These are phyloP conservation scores for Callyntrura guangdongensis DNA, from an alignment of 2,888 invertebrate genomes.

Conservation along the genomic window DNA sequence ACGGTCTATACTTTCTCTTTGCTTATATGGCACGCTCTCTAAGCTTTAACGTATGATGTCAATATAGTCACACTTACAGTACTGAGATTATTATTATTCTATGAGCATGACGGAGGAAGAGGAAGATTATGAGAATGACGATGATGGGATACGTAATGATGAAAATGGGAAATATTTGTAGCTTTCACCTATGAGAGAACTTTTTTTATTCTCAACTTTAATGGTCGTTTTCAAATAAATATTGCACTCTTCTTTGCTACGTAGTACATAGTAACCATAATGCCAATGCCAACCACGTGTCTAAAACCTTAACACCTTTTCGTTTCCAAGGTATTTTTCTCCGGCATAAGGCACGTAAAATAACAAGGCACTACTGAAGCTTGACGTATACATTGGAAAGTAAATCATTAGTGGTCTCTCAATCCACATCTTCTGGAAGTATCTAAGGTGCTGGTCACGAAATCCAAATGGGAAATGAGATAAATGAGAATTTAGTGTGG, in stretches of 20 bases:
- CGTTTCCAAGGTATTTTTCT: too few species aligned
- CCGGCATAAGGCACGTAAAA: too few species aligned
- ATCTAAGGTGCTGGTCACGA: too few species aligned
- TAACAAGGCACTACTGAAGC: too few species aligned
- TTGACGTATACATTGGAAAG: too few species aligned
- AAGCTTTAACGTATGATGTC: conserved; percentile 45
- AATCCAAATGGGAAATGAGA: too few species aligned
- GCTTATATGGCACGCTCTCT: too few species aligned
- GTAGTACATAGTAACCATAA: not conserved
- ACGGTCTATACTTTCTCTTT: not conserved
- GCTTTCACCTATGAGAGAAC: conserved; percentile 48
- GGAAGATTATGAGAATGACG: conserved; percentile 63
- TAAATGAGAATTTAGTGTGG: too few species aligned
- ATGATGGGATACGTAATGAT: conserved; percentile 59
- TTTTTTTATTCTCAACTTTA: conserved; percentile 54
- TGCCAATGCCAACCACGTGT: conserved; percentile 1
- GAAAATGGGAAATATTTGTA: conserved; percentile 67
- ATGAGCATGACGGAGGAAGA: conserved; percentile 49
- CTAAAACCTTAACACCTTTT: too few species aligned
- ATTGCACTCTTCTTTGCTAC: not conserved
- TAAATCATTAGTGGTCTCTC: too few species aligned
- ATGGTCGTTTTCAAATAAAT: conserved; percentile 55
- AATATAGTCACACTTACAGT: conserved; percentile 41
- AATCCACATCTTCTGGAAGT: too few species aligned
- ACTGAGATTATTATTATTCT: conserved; percentile 51